These are phyloP conservation scores for Antedon bifida DNA, from an alignment of 35 echinoderm and acorn worm species.

Conservation along the genomic window DNA sequence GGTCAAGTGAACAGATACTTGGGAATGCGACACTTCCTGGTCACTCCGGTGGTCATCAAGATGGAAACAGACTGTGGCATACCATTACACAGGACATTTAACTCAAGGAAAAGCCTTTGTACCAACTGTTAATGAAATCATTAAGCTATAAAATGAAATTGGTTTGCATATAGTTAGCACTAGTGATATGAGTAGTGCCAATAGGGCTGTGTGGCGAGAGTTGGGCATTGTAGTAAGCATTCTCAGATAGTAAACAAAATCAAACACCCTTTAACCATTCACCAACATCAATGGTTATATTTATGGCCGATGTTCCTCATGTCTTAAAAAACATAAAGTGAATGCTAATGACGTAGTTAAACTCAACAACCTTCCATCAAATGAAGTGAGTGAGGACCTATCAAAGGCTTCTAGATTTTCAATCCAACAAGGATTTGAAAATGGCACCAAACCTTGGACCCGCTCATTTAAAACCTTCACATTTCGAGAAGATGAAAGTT, in stretches of 20 bases:
- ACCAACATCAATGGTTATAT: constrained; percentile 3
- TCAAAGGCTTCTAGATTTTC: constrained; percentile 12
- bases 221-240: constrained; percentile 15
- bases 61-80: constrained; percentile 44
- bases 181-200: constrained; percentile 35
- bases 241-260: constrained; percentile 16
- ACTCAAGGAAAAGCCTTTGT: constrained; percentile 21
- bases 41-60: constrained; percentile 27
- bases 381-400: not conserved
- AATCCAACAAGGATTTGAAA: constrained; percentile 16
- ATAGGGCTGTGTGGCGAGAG: constrained; percentile 11
- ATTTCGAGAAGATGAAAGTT: constrained; percentile 29
- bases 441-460: constrained; percentile 1
- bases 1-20: not conserved
- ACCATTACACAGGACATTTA: constrained; percentile 37
- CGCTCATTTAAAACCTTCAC: not conserved
- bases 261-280: constrained; percentile 6
- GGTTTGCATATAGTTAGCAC: constrained; percentile 31
- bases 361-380: not conserved
- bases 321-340: constrained; percentile 40
- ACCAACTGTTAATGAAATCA: constrained; percentile 17
- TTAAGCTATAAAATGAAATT: constrained; percentile 8
- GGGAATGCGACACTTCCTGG: constrained; percentile 29
- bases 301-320: constrained; percentile 44
- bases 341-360: constrained; percentile 7